Conservation (phyloP, 1,140 invertebrate genomes). For the Teleopsis dalmanni region DNA sequence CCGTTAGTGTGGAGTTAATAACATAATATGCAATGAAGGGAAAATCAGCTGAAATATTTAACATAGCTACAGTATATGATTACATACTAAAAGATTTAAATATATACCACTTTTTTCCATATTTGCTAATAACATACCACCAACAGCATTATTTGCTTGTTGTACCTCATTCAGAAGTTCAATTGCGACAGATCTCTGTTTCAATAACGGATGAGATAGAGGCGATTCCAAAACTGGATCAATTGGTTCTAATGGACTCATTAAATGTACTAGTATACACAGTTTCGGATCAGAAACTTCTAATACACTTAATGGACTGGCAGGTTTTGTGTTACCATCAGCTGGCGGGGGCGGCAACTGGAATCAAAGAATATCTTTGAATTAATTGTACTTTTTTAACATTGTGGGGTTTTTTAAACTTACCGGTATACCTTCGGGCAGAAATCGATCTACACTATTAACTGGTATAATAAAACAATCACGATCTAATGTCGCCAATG, state of each 20-base stretch:
- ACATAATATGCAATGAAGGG: slow-evolving; percentile 86
- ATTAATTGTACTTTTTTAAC: neutral
- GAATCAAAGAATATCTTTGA: neutral
- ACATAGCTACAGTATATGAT: neutral
- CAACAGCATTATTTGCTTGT: slow-evolving; percentile 60
- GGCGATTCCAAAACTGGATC: slow-evolving; percentile 77
- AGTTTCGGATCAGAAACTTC: slow-evolving; percentile 83
- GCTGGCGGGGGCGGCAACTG: slow-evolving; percentile 48
- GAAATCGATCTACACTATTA: slow-evolving; percentile 72
- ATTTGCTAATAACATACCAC: slow-evolving; percentile 77
- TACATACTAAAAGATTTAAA: neutral
- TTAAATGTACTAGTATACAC: slow-evolving; percentile 77
- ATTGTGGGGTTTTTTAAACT: slow-evolving; percentile 13
- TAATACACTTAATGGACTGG: slow-evolving; percentile 62
- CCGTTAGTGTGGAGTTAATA: slow-evolving; percentile 75
- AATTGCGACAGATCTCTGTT: slow-evolving; percentile 67
- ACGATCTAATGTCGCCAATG: slow-evolving; percentile 66
- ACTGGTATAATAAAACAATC: slow-evolving; percentile 87
- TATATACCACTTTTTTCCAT: slow-evolving; percentile 73
- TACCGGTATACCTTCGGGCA: slow-evolving; percentile 79
- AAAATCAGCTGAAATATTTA: slow-evolving; percentile 63
- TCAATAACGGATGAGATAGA: slow-evolving; percentile 60
- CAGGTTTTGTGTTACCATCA: slow-evolving; percentile 44
- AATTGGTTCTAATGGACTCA: slow-evolving; percentile 75
- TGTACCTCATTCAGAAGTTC: slow-evolving; percentile 68